Conservation (phyloP, 2,888 invertebrate species). For the Junonia oenone region DNA sequence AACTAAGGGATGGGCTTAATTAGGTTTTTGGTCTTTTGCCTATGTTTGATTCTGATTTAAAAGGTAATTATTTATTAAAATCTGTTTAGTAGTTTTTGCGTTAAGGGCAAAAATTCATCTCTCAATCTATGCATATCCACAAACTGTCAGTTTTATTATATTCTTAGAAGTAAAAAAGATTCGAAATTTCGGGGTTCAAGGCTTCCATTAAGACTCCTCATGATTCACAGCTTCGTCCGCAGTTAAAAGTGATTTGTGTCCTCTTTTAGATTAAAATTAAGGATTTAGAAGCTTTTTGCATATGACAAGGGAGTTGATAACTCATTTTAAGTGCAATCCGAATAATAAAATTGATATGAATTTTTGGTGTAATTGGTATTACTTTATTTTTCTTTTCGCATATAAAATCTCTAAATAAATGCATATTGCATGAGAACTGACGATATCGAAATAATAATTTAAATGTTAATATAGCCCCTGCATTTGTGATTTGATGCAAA, state of each 20-base stretch:
- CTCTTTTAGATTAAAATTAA: constrained; percentile 20
- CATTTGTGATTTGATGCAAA: constrained; percentile 2
- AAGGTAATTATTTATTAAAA: no score
- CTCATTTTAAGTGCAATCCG: constrained; percentile 22
- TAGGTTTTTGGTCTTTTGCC: no score
- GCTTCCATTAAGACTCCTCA: constrained; percentile 39
- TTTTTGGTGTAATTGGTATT: constrained; percentile 14
- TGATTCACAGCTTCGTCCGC: constrained; percentile 34
- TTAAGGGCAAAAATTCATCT: no score
- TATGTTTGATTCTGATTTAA: no score
- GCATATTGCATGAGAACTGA: constrained; percentile 3
- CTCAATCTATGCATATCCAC: no score
- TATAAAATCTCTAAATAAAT: constrained; percentile 1
- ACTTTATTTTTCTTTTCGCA: neutral
- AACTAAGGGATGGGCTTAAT: no score
- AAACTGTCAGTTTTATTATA: no score
- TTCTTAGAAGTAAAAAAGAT: no score
- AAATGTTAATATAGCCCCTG: constrained; percentile 5
- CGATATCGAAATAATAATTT: constrained; percentile 10
- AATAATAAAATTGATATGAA: constrained; percentile 21
- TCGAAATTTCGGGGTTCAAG: constrained; percentile 28
- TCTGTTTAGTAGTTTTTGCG: no score
- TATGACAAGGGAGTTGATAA: constrained; percentile 26
- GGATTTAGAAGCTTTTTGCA: constrained; percentile 23
- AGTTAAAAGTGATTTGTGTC: constrained; percentile 30